Percentiles rank a stretch among this genome's conserved stretches.
Evolutionary conservation across 2,888 invertebrate species (phyloP).

Genomic region (Machimus rusticus): DNA sequence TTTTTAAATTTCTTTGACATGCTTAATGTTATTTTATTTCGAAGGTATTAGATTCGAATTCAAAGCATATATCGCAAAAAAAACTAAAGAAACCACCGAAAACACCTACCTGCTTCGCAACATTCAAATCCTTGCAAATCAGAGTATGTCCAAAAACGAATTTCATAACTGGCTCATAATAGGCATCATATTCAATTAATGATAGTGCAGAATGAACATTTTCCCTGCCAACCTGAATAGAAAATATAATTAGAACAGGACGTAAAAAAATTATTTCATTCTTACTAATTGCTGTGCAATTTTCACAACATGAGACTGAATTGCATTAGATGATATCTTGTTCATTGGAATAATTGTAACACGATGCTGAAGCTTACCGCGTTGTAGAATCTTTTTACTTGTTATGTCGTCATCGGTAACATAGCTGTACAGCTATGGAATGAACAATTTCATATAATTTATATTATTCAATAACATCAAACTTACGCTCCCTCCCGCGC

Average conservation of each 20-base stretch:
- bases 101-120: constrained; percentile 72
- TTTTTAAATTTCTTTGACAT: too few relatives aligned
- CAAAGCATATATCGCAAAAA: too few relatives aligned
- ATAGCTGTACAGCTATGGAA: constrained; percentile 81
- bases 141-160: constrained; percentile 88
- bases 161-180: constrained; percentile 79
- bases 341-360: constrained; percentile 92
- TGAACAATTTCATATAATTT: not conserved
- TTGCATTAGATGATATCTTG: constrained; percentile 74
- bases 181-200: constrained; percentile 74
- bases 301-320: constrained; percentile 69
- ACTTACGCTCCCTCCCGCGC: constrained; percentile 83
- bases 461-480: constrained; percentile 27
- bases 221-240: constrained; percentile 73
- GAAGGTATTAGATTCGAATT: too few relatives aligned
- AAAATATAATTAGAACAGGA: not conserved
- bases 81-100: too few relatives aligned
- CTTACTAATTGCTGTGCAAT: constrained; percentile 74
- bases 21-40: too few relatives aligned
- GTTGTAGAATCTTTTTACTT: constrained; percentile 83
- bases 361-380: constrained; percentile 79
- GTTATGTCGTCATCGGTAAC: constrained; percentile 88
- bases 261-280: constrained; percentile 52
- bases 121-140: constrained; percentile 81
- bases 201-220: constrained; percentile 84